Conservation (phyloP, 1,140 invertebrate genomes). For the Hylaeus anthracinus region DNA sequence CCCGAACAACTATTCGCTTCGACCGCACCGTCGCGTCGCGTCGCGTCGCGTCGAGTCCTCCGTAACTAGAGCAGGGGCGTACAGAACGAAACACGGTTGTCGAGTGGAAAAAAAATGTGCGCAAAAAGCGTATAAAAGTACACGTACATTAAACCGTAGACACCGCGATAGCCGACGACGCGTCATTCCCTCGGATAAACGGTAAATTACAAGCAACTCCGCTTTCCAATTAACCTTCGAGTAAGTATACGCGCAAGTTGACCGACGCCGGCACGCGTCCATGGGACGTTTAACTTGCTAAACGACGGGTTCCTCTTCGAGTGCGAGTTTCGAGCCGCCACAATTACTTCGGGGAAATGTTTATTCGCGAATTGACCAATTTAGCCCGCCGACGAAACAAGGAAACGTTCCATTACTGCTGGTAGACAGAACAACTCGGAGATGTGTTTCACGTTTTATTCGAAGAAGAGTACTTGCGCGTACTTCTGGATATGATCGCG, state of each 20-base stretch:
- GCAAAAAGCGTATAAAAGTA: background rate
- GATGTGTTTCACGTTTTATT: no score
- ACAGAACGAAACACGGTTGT: slow-evolving; percentile 1
- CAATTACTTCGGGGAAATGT: slow-evolving; percentile 33
- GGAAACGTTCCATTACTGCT: background rate
- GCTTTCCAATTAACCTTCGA: slow-evolving; percentile 46
- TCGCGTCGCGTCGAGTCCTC: background rate
- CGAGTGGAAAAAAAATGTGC: background rate
- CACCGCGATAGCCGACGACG: background rate
- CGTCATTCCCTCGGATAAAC: slow-evolving; percentile 23
- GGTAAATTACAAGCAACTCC: slow-evolving; percentile 40
- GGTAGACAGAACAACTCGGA: no score
- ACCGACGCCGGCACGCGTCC: slow-evolving; percentile 30
- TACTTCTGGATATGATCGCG: no score
- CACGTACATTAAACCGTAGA: background rate
- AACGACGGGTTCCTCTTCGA: slow-evolving; percentile 8
- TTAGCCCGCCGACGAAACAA: background rate
- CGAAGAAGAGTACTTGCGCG: no score
- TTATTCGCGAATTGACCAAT: slow-evolving; percentile 12
- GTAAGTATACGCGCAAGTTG: slow-evolving; percentile 14
- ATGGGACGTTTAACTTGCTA: slow-evolving; percentile 23
- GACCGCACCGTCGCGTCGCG: background rate
- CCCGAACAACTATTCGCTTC: slow-evolving; percentile 33
- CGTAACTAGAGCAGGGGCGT: slow-evolving; percentile 27
- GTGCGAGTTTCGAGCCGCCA: background rate